Evolutionary conservation across 2,888 invertebrate genomes (phyloP).

Genomic region (Ryuthela nishihirai): DNA sequence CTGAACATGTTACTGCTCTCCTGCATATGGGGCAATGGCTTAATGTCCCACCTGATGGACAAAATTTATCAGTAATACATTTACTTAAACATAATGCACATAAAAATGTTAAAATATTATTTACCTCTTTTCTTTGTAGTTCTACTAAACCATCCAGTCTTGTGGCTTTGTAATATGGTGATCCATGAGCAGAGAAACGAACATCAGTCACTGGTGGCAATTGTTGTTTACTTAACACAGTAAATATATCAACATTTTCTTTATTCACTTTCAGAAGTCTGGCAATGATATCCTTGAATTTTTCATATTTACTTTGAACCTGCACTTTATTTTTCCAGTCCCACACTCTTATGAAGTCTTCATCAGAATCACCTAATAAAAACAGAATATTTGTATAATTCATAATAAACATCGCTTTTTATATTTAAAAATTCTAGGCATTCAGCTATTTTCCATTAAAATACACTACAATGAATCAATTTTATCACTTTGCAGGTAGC

Average conservation of each 20-base stretch:
- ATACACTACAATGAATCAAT: no score
- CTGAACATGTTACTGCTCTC: no score
- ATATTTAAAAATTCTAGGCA: no score
- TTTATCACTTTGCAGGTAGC: no score
- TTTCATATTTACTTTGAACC: slow-evolving; percentile 68
- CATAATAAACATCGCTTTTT: no score
- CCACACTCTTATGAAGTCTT: slow-evolving; percentile 67
- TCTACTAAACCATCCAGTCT: slow-evolving; percentile 81
- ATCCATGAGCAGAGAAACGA: slow-evolving; percentile 87
- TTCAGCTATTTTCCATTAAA: no score
- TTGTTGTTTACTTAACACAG: slow-evolving; percentile 67
- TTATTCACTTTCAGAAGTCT: slow-evolving; percentile 70
- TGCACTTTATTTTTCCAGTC: slow-evolving; percentile 43
- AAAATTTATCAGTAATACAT: no score
- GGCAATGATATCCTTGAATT: slow-evolving; percentile 62
- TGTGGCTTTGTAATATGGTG: slow-evolving; percentile 85
- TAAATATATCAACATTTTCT: slow-evolving; percentile 89
- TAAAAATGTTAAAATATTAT: not conserved
- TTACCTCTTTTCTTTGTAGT: slow-evolving; percentile 64
- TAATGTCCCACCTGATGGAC: no score
- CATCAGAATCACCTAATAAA: slow-evolving; percentile 64
- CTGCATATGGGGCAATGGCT: no score
- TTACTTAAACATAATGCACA: not conserved
- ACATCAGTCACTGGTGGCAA: slow-evolving; percentile 66
- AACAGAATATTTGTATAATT: no score